Percentiles rank a stretch among this genome's conserved stretches.
These are phyloP conservation scores for Akabosia matsudoensis DNA, from an alignment of 1,140 invertebrate genomes.

Conservation along the genomic window DNA sequence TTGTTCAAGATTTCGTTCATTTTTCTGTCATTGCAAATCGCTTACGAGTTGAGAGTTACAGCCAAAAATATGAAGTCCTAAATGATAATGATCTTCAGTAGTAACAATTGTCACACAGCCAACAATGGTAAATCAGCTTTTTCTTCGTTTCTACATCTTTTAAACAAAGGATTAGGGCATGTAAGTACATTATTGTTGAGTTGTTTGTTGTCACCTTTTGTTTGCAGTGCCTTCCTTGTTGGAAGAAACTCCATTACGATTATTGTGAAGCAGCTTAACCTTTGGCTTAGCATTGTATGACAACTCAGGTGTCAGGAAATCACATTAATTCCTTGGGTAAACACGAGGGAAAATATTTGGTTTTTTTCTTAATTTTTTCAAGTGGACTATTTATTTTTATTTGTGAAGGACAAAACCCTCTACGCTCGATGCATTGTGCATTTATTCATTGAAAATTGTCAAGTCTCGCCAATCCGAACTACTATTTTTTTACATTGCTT, in stretches of 20 bases:
- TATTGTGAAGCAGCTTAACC: conserved; percentile 5
- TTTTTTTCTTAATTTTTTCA: conserved; percentile 5
- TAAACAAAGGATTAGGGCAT: not conserved
- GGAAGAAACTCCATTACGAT: too few species aligned
- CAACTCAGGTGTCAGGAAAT: conserved; percentile 10
- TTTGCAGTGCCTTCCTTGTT: not conserved
- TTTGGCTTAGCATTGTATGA: not conserved
- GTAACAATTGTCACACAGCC: not conserved
- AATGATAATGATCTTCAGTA: not conserved
- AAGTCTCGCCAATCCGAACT: too few species aligned
- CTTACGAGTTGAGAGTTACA: not conserved
- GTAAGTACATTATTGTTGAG: conserved; percentile 18
- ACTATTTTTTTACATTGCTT: too few species aligned
- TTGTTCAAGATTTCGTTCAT: too few species aligned
- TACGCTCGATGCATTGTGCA: not conserved
- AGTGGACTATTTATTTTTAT: not conserved
- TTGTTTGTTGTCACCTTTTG: conserved; percentile 22
- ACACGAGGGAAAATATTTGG: not conserved
- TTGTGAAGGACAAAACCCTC: not conserved
- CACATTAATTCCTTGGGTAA: conserved; percentile 11
- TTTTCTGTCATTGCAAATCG: too few species aligned
- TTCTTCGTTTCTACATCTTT: not conserved
- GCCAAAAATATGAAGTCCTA: too few species aligned
- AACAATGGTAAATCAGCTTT: not conserved
- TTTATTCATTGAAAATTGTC: too few species aligned